A percentile compares a stretch with the other conserved stretches of the same genome.
Conservation (phyloP, 2,888 invertebrate genomes). For the Drosophila algonquin region DNA sequence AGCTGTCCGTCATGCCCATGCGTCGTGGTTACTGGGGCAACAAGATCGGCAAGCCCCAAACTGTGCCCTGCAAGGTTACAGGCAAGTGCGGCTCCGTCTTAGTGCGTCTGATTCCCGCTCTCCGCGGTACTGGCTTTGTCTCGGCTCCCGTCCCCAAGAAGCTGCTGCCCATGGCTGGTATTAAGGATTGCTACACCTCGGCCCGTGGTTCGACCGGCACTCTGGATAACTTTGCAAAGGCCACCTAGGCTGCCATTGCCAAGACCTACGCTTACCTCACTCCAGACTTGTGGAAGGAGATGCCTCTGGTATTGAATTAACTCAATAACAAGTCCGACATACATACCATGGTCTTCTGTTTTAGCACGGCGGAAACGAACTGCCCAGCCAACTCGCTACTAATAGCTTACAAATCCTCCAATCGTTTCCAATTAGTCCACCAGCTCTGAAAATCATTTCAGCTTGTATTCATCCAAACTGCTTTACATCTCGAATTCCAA, state of each 20-base stretch:
- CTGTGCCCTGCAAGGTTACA: slow-evolving; percentile 99
- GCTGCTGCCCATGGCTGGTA: slow-evolving; percentile 98
- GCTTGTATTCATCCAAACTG: too few relatives aligned
- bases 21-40: slow-evolving; percentile 99
- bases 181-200: slow-evolving; percentile 99
- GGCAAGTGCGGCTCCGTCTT: slow-evolving; percentile 99
- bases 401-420: too few relatives aligned
- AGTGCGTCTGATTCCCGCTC: slow-evolving; percentile 98
- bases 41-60: slow-evolving; percentile 99
- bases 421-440: too few relatives aligned
- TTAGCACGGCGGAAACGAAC: too few relatives aligned
- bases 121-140: slow-evolving; percentile 99
- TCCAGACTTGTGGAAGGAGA: slow-evolving; percentile 99
- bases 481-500: too few relatives aligned
- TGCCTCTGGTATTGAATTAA: slow-evolving; percentile 85
- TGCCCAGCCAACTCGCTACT: too few relatives aligned
- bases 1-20: slow-evolving; percentile 98
- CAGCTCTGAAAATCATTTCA: too few relatives aligned
- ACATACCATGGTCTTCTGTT: too few relatives aligned
- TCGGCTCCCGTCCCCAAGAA: slow-evolving; percentile 99
- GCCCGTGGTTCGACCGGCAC: slow-evolving; percentile 99
- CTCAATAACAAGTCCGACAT: too few relatives aligned
- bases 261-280: slow-evolving; percentile 99
- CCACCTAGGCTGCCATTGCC: slow-evolving; percentile 99
- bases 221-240: slow-evolving; percentile 99